These are phyloP conservation scores for Picus viridis DNA, from an alignment of 2,797 vertebrate species.

Conservation along the genomic window DNA sequence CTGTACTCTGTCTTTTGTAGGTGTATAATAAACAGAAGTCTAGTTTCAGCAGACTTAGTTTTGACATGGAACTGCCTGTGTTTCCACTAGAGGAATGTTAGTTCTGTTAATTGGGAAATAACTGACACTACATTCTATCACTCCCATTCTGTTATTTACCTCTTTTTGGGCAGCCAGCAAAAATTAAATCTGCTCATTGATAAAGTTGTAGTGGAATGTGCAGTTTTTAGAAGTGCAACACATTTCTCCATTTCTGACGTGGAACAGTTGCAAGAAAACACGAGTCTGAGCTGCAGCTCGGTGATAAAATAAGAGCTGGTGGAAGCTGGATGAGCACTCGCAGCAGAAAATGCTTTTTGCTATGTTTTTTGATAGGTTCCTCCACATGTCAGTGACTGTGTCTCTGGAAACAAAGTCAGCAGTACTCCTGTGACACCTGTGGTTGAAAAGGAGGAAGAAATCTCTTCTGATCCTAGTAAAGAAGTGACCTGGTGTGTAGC, in stretches of 20 bases:
- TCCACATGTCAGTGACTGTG: neutral
- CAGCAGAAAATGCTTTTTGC: neutral
- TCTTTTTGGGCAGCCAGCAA: neutral
- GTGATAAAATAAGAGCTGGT: neutral
- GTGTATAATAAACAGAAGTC: neutral
- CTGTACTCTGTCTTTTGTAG: neutral
- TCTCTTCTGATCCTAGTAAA: neutral
- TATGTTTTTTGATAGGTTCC: neutral
- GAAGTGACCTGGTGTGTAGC: neutral
- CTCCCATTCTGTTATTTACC: neutral
- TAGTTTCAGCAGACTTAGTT: neutral
- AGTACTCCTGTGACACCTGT: neutral
- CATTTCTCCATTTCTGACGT: neutral
- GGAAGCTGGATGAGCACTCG: neutral
- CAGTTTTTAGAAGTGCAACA: neutral
- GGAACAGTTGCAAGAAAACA: neutral
- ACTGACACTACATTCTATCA: neutral
- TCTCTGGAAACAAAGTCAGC: neutral
- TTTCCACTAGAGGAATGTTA: neutral
- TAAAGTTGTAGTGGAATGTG: neutral
- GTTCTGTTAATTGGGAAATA: neutral
- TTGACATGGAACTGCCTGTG: neutral
- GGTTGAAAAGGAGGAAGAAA: neutral
- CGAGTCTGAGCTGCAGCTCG: neutral
- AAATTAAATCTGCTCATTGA: neutral